Base-by-base conservation (phyloP, 2,888 invertebrate genomes). In the Sturmia bella region DNA sequence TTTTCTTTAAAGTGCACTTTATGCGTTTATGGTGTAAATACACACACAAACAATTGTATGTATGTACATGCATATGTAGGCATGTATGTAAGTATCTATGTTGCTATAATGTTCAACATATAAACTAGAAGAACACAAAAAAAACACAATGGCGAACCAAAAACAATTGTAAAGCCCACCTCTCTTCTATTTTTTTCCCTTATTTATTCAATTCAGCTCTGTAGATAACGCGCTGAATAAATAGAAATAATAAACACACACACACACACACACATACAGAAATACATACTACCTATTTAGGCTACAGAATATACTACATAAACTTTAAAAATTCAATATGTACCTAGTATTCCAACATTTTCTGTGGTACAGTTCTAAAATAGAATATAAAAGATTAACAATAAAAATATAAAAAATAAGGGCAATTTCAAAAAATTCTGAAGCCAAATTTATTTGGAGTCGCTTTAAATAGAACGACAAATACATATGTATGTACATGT, bases 121-220 rank as follows among this genome's bases (percentile, higher is more conserved):
- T 17, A 56, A 56, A 59, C n/a, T 1, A 21, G 41, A 61, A 43
- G 19, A 13, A 68, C 50, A 39, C 50, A 54, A 64, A 1, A n/a
- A 37, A 52, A 52, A 45, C 19, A 50, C 21, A 50, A 48, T 48
- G 45, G 45, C 45, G 45, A 7, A 24, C 21, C 5, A 21, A 50
- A 50, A 48, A 19, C 19, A 19, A 19, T 21, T 48, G 12, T 48
- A 19, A 7, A 48, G 2, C 48, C 19, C 19, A 48, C 48, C 11
- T 48, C 19, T 11, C n/a, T n/a, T 48, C 48, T 12, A 1, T 19
- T 27, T 19, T 11, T 24, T 13, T 0, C 21, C 13, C 3, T 24
- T 50, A 7, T 32, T 13, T 52, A 52, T 52, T 52, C 52, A 24
- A 27, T 3, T 50, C 27, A 52, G 52, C 9, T 24, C 17, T 56